Base-by-base conservation (phyloP, 2,797 vertebrate genomes). In the Xenops minutus region DNA sequence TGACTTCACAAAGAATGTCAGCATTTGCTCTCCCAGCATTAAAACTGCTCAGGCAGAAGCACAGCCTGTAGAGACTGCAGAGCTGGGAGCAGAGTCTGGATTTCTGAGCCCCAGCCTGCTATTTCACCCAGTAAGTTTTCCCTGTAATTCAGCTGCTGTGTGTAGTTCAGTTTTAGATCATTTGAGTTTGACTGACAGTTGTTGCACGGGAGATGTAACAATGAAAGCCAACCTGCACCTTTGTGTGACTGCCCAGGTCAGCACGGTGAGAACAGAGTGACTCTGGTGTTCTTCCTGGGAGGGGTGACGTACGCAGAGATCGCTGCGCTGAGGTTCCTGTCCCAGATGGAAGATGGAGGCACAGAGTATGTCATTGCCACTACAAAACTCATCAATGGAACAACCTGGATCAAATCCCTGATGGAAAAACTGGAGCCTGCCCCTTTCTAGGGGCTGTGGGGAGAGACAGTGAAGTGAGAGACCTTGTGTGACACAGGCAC, bases 281-380 rank as follows among this genome's bases (percentile, higher is more conserved):
- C 99, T 0, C 98, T 99, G 96, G 98, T 99, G 55, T 99, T 99
- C 97, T 99, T 99, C 96, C 98, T 99, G 4, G 99, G 99, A 1
- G 99, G 99, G 0, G 99, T 99, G 51, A 99, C 99, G 0, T 99
- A 99, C 0, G 99, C 99, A 1, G 99, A 99, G 94, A 99, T 99
- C 41, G 99, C 99, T 0, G 99, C 99, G 3, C 98, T 99, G 48
- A 98, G 99, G 9, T 99, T 99, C 79, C 98, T 99, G 61, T 99
- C 99, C 37, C 99, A 99, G 71, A 98, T 99, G 98, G 99, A 99
- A 92, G 99, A 99, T 30, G 98, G 99, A 16, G 99, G 99, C 68
- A 99, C 99, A 18, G 99, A 99, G 76, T 99, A 99, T 1, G 98
- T 99, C 14, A 99, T 99, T 68, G 99, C 99, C 54, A 99, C 99